Percentiles rank a stretch among this genome's conserved stretches.
Conservation (phyloP, 30 jellyfish, hydroid and myxozoan genomes). For the Morbakka virulenta region DNA sequence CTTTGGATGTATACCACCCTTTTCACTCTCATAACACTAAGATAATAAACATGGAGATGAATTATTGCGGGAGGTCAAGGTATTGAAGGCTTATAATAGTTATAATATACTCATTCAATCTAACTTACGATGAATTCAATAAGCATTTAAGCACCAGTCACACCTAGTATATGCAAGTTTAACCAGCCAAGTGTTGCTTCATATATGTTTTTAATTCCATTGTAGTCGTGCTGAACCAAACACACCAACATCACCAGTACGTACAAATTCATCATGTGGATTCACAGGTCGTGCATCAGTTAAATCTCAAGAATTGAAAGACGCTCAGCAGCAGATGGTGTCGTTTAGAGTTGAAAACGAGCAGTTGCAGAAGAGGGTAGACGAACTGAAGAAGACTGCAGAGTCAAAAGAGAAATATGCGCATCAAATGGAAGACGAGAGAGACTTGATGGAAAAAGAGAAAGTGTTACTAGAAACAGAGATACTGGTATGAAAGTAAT, state of each 20-base stretch:
- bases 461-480: constrained; percentile 87
- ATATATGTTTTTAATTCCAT: not conserved
- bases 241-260: constrained; percentile 53
- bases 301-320: constrained; percentile 73
- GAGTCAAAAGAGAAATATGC: constrained; percentile 59
- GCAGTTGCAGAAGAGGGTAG: constrained; percentile 60
- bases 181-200: too few species aligned
- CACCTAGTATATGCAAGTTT: too few species aligned
- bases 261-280: too few species aligned
- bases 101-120: too few species aligned
- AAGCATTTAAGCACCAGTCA: not conserved
- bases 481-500: constrained; percentile 49
- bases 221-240: constrained; percentile 58
- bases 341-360: constrained; percentile 75
- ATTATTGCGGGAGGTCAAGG: too few species aligned
- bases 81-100: too few species aligned
- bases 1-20: too few species aligned
- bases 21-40: too few species aligned
- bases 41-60: too few species aligned
- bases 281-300: constrained; percentile 51
- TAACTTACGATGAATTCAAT: too few species aligned
- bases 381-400: constrained; percentile 42
- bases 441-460: constrained; percentile 80
- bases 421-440: constrained; percentile 65
- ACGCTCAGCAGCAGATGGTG: constrained; percentile 43